Evolutionary conservation across 2,888 invertebrate genomes (phyloP), one percentile per base, ranked within the genome.

Genomic region (Ischnura elegans): DNA sequence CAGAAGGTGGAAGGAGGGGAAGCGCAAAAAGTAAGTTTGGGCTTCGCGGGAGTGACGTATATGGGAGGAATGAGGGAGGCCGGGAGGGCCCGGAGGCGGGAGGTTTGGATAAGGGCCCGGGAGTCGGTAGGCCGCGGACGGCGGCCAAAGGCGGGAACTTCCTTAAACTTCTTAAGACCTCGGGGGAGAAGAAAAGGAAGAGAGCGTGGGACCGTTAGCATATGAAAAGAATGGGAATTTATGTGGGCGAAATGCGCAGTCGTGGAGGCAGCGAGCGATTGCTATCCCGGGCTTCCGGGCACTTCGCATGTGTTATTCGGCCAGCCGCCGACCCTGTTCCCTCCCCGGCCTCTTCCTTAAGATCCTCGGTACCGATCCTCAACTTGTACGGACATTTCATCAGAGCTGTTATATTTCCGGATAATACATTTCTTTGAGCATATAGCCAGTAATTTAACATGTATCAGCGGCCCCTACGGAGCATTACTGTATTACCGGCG

Each of bases 171-270:
- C 66, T 66, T 66, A 66, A 66, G 66, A 66, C 66, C 66, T 66
- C 66, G 8, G 29, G 66, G 66, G 66, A 66, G 29, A 66, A n/a
- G 29, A 61, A 61, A 13, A n/a, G 29, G 25, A 61, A 13, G 21
- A 21, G 66, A 66, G 66, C 66, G 66, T 29, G n/a, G 29, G 2
- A 8, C 66, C 66, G 66, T 66, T 66, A 66, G 66, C 66, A 29
- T 66, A 66, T 66, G 66, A 66, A 66, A 66, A 66, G 66, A 66
- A 66, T 66, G 66, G 66, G 66, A n/a, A 66, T 66, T 66, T 66
- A 66, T 66, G 66, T 66, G 66, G 29, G 66, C 8, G 66, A 29
- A 29, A n/a, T 29, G n/a, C n/a, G 66, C 29, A n/a, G 66, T 21
- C 2, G 66, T n/a, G 66, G 29, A n/a, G 66, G 6, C 8, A 0